These are phyloP conservation scores for Aphrophora alni DNA, from an alignment of 2,888 invertebrate species.

Conservation along the genomic window DNA sequence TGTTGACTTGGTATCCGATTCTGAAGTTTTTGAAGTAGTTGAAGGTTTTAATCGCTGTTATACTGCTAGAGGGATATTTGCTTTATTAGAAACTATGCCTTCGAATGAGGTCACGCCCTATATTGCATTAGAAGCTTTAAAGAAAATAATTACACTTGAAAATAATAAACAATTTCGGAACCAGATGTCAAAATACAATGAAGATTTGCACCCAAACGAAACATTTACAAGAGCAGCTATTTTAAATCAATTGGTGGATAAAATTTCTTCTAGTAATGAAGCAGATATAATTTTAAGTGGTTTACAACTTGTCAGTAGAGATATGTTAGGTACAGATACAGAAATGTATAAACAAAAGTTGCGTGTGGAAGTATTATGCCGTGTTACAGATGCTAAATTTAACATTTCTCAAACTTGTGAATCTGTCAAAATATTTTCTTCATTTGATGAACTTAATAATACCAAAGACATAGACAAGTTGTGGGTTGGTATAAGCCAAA, in stretches of 20 bases:
- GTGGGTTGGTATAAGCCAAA: constrained; percentile 69
- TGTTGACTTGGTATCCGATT: constrained; percentile 33
- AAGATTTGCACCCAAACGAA: constrained; percentile 47
- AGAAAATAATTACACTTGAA: constrained; percentile 59
- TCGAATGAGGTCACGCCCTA: constrained; percentile 59
- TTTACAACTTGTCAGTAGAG: constrained; percentile 56
- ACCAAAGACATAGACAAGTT: constrained; percentile 65
- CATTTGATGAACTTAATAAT: constrained; percentile 58
- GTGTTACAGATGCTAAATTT: constrained; percentile 67
- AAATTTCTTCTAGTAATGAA: constrained; percentile 58
- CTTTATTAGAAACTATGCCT: constrained; percentile 59
- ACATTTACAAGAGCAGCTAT: constrained; percentile 58
- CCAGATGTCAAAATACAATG: constrained; percentile 30
- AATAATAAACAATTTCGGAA: constrained; percentile 55
- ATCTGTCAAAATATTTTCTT: constrained; percentile 63
- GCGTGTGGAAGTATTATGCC: constrained; percentile 66
- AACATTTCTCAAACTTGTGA: constrained; percentile 66
- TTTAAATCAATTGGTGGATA: constrained; percentile 60
- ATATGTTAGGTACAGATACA: constrained; percentile 53
- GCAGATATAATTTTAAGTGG: constrained; percentile 57
- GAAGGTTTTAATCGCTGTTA: constrained; percentile 54
- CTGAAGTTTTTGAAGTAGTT: constrained; percentile 53
- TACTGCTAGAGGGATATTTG: constrained; percentile 55
- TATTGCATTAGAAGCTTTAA: constrained; percentile 59
- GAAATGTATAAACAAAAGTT: constrained; percentile 60